Percentiles rank a stretch among this genome's conserved stretches.
Conservation (phyloP, 2,113 vertebrate genomes). For the Crypturellus undulatus region DNA sequence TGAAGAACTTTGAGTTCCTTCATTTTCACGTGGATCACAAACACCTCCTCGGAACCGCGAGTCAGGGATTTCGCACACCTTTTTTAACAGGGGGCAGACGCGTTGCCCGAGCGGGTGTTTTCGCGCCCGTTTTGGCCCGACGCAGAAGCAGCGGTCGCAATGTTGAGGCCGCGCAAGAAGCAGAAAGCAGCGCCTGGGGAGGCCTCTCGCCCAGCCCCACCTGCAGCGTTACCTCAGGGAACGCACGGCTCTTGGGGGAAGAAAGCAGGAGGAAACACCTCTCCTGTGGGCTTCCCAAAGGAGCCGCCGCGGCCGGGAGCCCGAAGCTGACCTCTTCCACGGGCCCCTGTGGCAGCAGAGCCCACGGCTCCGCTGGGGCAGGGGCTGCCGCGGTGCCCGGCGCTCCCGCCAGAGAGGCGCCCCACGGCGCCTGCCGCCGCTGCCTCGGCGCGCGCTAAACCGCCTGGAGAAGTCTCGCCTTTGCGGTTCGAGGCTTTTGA, state of each 20-base stretch:
- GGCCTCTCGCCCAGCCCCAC: background rate
- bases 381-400: too few relatives aligned
- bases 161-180: background rate
- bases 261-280: background rate
- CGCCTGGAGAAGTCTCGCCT: background rate
- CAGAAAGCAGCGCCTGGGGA: too few relatives aligned
- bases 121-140: accelerated
- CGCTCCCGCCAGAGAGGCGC: too few relatives aligned
- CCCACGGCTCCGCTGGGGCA: too few relatives aligned
- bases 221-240: background rate
- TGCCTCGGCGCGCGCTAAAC: too few relatives aligned
- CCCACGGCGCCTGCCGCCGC: too few relatives aligned
- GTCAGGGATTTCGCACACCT: accelerated
- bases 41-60: accelerated
- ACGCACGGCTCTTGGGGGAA: background rate
- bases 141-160: accelerated
- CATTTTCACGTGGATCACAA: background rate
- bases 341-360: accelerated
- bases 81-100: background rate
- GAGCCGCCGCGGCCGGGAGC: background rate
- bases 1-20: background rate
- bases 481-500: background rate
- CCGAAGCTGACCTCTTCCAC: background rate
- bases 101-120: background rate
- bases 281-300: background rate